These are phyloP conservation scores for Drosophila pseudoobscura DNA, from an alignment of 1,140 invertebrate species.

Conservation along the genomic window DNA sequence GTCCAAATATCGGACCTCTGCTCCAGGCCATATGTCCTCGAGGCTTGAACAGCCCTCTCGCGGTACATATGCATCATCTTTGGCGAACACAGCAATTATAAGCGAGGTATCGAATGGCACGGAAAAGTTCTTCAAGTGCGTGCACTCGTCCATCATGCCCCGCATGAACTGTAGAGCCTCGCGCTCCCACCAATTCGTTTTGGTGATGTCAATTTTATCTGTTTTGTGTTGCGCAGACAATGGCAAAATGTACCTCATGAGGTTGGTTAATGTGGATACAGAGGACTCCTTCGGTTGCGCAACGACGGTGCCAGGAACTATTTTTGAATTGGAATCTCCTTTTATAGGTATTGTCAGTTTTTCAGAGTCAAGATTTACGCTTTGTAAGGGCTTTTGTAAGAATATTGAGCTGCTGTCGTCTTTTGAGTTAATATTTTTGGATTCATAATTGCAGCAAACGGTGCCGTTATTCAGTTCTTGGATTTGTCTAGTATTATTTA, in stretches of 20 bases:
- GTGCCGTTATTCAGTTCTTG: constrained; percentile 40
- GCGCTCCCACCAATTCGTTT: constrained; percentile 87
- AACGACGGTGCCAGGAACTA: constrained; percentile 14
- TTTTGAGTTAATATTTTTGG: constrained; percentile 12
- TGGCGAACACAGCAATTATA: constrained; percentile 93
- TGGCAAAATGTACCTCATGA: constrained; percentile 78
- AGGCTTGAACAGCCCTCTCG: constrained; percentile 91
- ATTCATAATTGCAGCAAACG: constrained; percentile 33
- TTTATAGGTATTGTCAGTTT: constrained; percentile 45
- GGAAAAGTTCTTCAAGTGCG: constrained; percentile 96
- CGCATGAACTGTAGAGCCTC: constrained; percentile 97
- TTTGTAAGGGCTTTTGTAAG: constrained; percentile 42
- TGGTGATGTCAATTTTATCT: constrained; percentile 84
- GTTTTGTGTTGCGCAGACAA: constrained; percentile 35
- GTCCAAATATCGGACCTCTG: constrained; percentile 93
- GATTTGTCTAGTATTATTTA: constrained; percentile 74
- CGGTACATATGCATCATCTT: constrained; percentile 96
- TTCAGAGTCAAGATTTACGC: constrained; percentile 29
- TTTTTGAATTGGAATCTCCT: constrained; percentile 25
- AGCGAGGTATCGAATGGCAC: constrained; percentile 92
- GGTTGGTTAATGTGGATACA: constrained; percentile 65
- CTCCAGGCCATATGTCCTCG: constrained; percentile 95
- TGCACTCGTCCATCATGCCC: constrained; percentile 99
- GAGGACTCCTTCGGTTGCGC: constrained; percentile 5
- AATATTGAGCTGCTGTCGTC: constrained; percentile 56